phyloP scores from a whole-genome alignment of 2,888 invertebrate species.

The Oscheius sp. region DNA sequence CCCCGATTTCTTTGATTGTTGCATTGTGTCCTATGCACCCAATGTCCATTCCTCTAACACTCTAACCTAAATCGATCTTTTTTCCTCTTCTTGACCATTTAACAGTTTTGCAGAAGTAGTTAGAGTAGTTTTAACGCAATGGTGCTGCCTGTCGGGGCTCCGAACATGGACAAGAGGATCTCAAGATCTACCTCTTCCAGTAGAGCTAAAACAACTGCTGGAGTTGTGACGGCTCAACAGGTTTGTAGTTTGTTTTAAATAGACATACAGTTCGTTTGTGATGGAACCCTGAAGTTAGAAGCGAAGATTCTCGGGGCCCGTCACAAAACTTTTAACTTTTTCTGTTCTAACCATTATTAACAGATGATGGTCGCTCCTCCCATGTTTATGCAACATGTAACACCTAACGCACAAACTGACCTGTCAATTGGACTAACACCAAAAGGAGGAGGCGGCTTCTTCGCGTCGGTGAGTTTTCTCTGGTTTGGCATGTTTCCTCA shows the following conservation, averaged over 20 bases:
- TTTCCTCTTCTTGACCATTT: background rate
- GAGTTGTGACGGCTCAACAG: constrained; percentile 6
- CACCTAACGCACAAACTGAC: constrained; percentile 59
- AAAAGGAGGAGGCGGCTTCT: constrained; percentile 57
- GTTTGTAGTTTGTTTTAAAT: background rate
- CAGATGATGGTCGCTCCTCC: constrained; percentile 49
- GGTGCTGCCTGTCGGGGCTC: constrained; percentile 36
- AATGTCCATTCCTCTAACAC: background rate
- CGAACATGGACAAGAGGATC: constrained; percentile 32
- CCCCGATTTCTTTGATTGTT: constrained; percentile 37
- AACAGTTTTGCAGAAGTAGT: background rate
- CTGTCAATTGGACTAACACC: constrained; percentile 54
- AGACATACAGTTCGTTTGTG: background rate
- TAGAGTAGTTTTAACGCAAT: constrained; percentile 13
- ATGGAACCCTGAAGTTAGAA: too few species aligned
- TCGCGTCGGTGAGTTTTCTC: constrained; percentile 53
- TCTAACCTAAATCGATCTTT: background rate
- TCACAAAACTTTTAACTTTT: background rate
- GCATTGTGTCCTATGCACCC: constrained; percentile 22
- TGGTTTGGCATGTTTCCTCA: background rate
- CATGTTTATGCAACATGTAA: constrained; percentile 55
- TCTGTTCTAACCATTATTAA: background rate
- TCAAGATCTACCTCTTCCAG: constrained; percentile 8
- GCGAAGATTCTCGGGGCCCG: too few species aligned
- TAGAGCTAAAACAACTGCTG: constrained; percentile 1